Evolutionary conservation across 2,888 invertebrate genomes (phyloP).

Genomic region (Drosophila quasianomalipes): DNA sequence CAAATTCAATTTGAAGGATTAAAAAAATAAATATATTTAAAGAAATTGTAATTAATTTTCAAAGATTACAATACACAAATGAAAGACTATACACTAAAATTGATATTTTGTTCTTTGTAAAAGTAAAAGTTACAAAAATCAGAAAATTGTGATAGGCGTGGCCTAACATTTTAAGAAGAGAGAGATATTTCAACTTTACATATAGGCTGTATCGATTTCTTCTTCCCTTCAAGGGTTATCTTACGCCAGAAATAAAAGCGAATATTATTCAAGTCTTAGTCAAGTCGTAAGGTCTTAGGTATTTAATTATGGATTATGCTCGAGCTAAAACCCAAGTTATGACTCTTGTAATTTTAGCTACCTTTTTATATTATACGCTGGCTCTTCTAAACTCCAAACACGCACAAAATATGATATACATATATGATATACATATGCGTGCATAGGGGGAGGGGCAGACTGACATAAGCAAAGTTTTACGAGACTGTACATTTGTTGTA

Average conservation of each 20-base stretch:
- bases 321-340: not conserved
- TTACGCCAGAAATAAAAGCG: not conserved
- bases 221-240: not conserved
- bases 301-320: conserved; percentile 9
- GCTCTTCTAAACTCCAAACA: conserved; percentile 5
- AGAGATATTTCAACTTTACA: not conserved
- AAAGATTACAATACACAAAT: not conserved
- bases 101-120: not conserved
- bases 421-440: conserved; percentile 6
- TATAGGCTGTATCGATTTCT: not conserved
- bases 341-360: not conserved
- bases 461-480: conserved; percentile 55
- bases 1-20: not conserved
- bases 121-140: not conserved
- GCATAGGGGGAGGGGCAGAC: conserved; percentile 3
- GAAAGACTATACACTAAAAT: not conserved
- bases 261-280: not conserved
- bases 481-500: conserved; percentile 32
- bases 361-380: conserved; percentile 13
- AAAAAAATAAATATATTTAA: not conserved
- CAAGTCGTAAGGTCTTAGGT: not conserved
- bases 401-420: conserved; percentile 19
- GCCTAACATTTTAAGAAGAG: not conserved
- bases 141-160: not conserved
- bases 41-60: not conserved